phyloP scores from a whole-genome alignment of 2,888 invertebrate genomes.

The Escarpia spicata region DNA sequence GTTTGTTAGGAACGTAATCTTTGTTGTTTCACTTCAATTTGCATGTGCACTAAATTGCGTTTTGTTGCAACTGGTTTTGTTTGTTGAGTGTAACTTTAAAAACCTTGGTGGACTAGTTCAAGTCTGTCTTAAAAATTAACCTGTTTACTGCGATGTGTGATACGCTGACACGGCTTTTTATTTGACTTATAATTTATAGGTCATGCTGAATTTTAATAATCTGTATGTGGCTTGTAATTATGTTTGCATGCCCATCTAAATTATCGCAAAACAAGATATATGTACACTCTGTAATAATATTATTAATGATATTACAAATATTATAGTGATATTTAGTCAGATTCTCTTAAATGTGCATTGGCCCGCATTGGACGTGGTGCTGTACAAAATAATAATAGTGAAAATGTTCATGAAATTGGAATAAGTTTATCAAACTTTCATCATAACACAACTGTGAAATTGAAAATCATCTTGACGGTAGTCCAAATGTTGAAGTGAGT shows the following conservation, averaged over 20 bases:
- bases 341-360: not conserved
- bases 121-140: not conserved
- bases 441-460: too few species aligned
- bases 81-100: not conserved
- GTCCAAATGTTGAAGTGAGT: too few species aligned
- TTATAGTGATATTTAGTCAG: not conserved
- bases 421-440: too few species aligned
- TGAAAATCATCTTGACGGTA: too few species aligned
- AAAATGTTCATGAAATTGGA: too few species aligned
- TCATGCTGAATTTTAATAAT: not conserved
- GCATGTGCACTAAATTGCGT: not conserved
- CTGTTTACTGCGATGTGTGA: not conserved
- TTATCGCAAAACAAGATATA: not conserved
- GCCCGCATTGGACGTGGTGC: not conserved
- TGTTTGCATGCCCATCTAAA: not conserved
- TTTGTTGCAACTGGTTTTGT: not conserved
- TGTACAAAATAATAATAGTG: too few species aligned
- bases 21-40: not conserved
- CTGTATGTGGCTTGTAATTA: not conserved
- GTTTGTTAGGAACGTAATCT: too few species aligned
- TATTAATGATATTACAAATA: conserved; percentile 13
- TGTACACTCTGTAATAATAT: not conserved
- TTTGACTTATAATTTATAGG: not conserved
- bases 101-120: not conserved
- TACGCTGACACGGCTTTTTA: not conserved